Conservation (phyloP, 2,888 invertebrate species). For the Bruchidius siliquastri region DNA sequence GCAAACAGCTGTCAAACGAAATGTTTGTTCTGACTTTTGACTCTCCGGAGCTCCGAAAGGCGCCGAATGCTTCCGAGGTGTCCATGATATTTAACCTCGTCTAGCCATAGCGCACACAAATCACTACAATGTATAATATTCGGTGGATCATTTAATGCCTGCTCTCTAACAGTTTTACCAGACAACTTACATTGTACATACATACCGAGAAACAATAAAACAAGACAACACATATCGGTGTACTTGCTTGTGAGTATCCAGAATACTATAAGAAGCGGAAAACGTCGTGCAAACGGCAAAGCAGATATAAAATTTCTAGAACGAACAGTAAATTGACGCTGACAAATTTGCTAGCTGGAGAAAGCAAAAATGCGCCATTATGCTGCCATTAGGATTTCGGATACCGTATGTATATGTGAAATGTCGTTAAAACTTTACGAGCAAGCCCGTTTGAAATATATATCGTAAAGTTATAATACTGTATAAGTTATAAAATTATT, state of each 20-base stretch:
- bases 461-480: slow-evolving; percentile 15
- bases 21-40: too few relatives aligned
- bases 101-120: too few relatives aligned
- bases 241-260: neutral
- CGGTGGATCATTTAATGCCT: too few relatives aligned
- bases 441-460: slow-evolving; percentile 10
- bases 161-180: neutral
- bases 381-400: neutral
- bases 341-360: neutral
- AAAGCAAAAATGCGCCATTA: neutral
- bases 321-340: neutral
- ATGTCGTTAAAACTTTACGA: slow-evolving; percentile 43
- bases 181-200: neutral
- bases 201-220: neutral
- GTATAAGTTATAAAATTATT: slow-evolving; percentile 12
- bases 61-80: too few relatives aligned
- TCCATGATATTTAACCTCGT: too few relatives aligned
- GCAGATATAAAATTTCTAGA: neutral
- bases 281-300: neutral
- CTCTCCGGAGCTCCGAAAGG: too few relatives aligned
- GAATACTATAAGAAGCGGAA: neutral
- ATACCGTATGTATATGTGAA: neutral
- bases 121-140: too few relatives aligned
- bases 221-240: neutral
- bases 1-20: too few relatives aligned